Conservation (phyloP, 2,797 vertebrate genomes). For the Aratinga solstitialis region DNA sequence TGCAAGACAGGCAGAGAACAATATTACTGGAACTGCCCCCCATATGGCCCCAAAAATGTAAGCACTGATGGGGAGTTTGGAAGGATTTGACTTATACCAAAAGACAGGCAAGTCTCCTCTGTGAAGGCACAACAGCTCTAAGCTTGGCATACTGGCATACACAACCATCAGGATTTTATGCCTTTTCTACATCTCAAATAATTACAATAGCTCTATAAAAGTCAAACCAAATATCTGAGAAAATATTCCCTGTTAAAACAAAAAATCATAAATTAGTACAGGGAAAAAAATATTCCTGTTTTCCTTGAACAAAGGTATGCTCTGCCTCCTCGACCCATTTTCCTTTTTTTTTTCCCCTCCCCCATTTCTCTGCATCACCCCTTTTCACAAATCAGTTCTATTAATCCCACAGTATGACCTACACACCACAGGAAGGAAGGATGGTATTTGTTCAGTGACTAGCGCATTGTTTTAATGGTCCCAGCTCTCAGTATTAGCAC, state of each 20-base stretch:
- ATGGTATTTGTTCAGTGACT: not conserved
- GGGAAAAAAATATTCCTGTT: not conserved
- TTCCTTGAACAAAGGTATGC: not conserved
- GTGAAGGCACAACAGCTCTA: not conserved
- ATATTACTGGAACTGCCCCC: not conserved
- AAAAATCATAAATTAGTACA: not conserved
- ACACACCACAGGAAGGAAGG: not conserved
- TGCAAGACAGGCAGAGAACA: not conserved
- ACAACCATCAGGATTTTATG: not conserved
- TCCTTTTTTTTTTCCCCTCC: not conserved
- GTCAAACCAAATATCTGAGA: not conserved
- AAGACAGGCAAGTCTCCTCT: not conserved
- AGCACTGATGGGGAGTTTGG: not conserved
- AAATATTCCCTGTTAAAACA: not conserved
- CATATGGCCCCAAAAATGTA: not conserved
- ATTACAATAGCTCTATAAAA: not conserved
- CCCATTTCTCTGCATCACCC: not conserved
- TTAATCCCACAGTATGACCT: not conserved
- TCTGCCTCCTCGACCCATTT: not conserved
- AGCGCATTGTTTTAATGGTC: not conserved
- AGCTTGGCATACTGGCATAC: not conserved
- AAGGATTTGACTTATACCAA: not conserved
- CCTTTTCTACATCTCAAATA: not conserved
- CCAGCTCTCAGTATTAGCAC: not conserved
- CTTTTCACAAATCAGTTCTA: not conserved